These are phyloP conservation scores for Polydrusus tereticollis DNA, from an alignment of 2,888 invertebrate genomes.

Conservation along the genomic window DNA sequence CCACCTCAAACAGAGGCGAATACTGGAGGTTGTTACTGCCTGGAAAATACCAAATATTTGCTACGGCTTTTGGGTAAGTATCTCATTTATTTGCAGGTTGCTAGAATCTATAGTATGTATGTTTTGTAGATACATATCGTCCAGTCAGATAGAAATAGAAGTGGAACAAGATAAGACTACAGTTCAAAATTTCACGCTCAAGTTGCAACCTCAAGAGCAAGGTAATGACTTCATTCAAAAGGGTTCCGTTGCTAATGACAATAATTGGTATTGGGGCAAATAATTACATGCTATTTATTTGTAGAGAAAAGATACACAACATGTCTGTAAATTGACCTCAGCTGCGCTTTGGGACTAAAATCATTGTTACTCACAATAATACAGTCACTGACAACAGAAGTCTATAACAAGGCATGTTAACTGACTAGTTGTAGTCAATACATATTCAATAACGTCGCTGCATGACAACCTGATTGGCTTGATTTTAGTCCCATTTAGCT, in stretches of 20 bases:
- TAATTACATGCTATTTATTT: conserved; percentile 36
- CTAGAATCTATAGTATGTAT: neutral
- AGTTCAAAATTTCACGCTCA: conserved; percentile 67
- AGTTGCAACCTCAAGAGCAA: conserved; percentile 55
- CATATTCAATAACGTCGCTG: no score
- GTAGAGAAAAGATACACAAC: no score
- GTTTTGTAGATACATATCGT: conserved; percentile 70
- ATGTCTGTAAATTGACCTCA: no score
- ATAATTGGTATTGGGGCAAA: conserved; percentile 56
- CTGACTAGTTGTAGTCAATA: no score
- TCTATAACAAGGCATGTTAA: no score
- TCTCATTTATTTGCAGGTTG: neutral
- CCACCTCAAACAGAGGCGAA: conserved; percentile 85
- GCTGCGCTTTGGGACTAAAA: no score
- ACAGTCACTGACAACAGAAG: no score
- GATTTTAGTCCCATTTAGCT: no score
- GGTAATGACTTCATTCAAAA: conserved; percentile 54
- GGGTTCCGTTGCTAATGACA: conserved; percentile 40
- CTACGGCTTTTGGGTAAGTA: conserved; percentile 79
- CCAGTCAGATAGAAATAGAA: conserved; percentile 63
- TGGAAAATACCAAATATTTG: conserved; percentile 84
- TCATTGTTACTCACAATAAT: no score
- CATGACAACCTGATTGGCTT: no score
- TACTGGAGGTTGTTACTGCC: conserved; percentile 95
- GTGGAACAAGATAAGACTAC: conserved; percentile 65